Conservation (phyloP, 2,888 invertebrate genomes). For the Dryocosmus kuriphilus region DNA sequence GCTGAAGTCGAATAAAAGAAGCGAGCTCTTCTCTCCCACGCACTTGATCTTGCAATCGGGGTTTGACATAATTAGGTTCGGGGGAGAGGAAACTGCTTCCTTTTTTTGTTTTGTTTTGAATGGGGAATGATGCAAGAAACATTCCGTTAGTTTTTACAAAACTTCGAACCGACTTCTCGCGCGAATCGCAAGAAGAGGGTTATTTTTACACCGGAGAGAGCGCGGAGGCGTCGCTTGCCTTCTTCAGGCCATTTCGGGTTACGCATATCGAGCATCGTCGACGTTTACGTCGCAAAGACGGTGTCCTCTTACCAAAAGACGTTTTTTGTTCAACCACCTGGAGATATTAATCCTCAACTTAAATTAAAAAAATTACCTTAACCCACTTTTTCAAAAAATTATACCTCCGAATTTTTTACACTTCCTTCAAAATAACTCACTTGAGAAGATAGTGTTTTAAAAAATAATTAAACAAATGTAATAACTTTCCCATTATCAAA, state of each 20-base stretch:
- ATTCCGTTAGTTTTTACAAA: constrained; percentile 39
- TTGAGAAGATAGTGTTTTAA: no score
- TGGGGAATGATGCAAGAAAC: constrained; percentile 42
- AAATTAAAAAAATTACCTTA: background rate
- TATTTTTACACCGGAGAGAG: constrained; percentile 72
- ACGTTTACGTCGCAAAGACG: constrained; percentile 54
- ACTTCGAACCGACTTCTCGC: constrained; percentile 44
- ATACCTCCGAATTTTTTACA: background rate
- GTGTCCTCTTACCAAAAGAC: constrained; percentile 58
- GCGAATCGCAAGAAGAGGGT: constrained; percentile 65
- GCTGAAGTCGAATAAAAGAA: background rate
- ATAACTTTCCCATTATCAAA: background rate
- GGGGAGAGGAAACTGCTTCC: constrained; percentile 23
- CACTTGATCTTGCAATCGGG: constrained; percentile 46
- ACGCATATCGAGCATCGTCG: constrained; percentile 66
- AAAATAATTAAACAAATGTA: background rate
- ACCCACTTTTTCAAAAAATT: background rate
- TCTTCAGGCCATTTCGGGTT: constrained; percentile 76
- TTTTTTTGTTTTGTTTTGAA: constrained; percentile 45
- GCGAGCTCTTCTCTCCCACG: constrained; percentile 19
- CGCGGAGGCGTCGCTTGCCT: constrained; percentile 54
- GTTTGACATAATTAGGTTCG: constrained; percentile 41
- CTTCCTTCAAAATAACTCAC: background rate
- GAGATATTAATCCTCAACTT: background rate
- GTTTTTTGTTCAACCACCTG: constrained; percentile 11